phyloP scores from a whole-genome alignment of 2,113 vertebrate genomes.

The Corynorhinus townsendii region DNA sequence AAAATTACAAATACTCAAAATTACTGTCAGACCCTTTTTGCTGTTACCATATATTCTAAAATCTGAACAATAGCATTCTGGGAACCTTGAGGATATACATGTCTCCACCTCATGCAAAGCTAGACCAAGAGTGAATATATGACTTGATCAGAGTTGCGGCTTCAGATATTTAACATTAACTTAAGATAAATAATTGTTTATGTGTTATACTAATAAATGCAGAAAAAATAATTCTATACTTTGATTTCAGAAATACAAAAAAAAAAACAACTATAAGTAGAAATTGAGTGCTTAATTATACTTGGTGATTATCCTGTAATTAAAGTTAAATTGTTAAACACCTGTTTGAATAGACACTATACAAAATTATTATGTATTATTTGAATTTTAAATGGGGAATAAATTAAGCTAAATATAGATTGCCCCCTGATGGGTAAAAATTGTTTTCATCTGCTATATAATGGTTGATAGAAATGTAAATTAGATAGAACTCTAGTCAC shows the following conservation, averaged over 20 bases:
- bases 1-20: constrained; percentile 56
- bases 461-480: background rate
- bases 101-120: constrained; percentile 11
- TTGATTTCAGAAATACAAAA: background rate
- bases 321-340: constrained; percentile 46
- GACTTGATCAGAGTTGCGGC: constrained; percentile 26
- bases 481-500: background rate
- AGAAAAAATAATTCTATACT: background rate
- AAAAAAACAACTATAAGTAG: background rate
- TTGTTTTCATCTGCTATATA: background rate
- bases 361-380: background rate
- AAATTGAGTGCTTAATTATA: constrained; percentile 16
- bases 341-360: background rate
- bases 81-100: background rate
- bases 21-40: constrained; percentile 15
- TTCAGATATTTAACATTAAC: background rate
- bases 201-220: background rate
- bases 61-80: background rate
- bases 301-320: constrained; percentile 24
- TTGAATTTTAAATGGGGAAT: constrained; percentile 16
- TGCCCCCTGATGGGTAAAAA: background rate
- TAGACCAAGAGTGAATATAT: background rate
- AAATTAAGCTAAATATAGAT: background rate
- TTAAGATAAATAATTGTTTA: background rate
- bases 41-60: background rate